Conservation (phyloP, 2,797 vertebrate species). For the Sylvia borin region DNA sequence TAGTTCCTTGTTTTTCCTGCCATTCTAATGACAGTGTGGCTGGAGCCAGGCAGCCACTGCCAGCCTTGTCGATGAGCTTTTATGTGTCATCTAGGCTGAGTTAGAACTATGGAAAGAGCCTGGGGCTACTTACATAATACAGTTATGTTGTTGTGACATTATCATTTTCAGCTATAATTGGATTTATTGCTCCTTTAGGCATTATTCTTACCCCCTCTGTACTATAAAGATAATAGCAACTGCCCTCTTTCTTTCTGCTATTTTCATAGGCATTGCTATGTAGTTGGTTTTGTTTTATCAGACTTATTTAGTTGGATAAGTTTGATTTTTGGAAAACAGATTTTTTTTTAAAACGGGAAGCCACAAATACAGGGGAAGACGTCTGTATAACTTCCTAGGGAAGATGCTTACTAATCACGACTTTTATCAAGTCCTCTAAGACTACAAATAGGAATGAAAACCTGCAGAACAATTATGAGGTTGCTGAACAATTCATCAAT, state of each 20-base stretch:
- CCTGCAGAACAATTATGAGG: neutral
- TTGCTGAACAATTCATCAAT: neutral
- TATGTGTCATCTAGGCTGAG: neutral
- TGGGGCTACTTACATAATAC: neutral
- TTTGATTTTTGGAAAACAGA: neutral
- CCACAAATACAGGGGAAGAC: neutral
- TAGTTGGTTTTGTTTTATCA: neutral
- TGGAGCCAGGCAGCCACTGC: neutral
- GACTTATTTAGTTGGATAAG: neutral
- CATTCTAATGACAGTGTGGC: neutral
- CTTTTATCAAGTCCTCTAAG: neutral
- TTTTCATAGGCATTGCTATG: neutral
- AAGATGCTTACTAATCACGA: neutral
- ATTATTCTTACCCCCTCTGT: neutral
- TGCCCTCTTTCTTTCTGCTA: neutral
- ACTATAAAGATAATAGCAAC: neutral
- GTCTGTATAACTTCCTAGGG: neutral
- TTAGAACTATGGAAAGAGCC: slow-evolving; percentile 9
- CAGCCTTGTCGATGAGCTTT: neutral
- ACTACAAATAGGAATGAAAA: neutral
- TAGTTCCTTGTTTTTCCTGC: slow-evolving; percentile 7
- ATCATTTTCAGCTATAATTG: neutral
- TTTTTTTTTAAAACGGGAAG: neutral
- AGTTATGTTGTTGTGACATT: neutral
- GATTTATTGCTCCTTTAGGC: neutral